Conservation (phyloP, 2,113 vertebrate species). For the Tenrec ecaudatus region DNA sequence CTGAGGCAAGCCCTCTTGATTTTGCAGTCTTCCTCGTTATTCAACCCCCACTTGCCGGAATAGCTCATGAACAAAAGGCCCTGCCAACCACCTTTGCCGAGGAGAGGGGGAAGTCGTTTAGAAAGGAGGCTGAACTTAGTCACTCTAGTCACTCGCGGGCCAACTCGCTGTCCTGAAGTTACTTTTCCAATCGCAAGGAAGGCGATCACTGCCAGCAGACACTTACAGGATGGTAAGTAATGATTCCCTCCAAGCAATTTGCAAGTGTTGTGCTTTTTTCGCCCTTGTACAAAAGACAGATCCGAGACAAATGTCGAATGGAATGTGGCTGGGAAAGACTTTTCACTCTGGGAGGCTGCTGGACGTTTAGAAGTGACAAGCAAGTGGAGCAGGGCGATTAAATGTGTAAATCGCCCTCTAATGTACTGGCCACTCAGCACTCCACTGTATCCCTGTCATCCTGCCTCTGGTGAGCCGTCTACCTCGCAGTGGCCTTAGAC, state of each 20-base stretch:
- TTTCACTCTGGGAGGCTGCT: slow-evolving; percentile 28
- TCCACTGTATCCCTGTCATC: background rate
- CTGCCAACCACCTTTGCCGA: background rate
- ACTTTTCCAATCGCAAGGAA: slow-evolving; percentile 55
- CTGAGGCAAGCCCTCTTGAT: background rate
- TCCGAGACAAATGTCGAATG: slow-evolving; percentile 57
- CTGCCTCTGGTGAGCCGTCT: background rate
- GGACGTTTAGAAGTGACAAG: slow-evolving; percentile 13
- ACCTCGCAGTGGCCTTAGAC: background rate
- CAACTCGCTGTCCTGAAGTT: slow-evolving; percentile 61
- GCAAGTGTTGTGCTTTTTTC: slow-evolving; percentile 57
- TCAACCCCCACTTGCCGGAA: background rate
- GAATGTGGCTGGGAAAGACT: slow-evolving; percentile 56
- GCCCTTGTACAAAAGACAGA: slow-evolving; percentile 71
- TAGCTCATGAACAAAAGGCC: background rate
- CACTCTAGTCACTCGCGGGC: background rate
- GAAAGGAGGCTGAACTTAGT: background rate
- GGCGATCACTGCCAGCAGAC: slow-evolving; percentile 63
- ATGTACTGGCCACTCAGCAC: background rate
- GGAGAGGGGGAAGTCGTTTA: background rate
- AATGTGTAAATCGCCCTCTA: background rate
- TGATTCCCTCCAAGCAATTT: slow-evolving; percentile 66
- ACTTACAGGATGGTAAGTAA: slow-evolving; percentile 69
- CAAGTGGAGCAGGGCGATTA: slow-evolving; percentile 4
- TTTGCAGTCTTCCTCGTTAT: background rate